Evolutionary conservation across 2,113 vertebrate species (phyloP).

Genomic region (Platichthys flesus): DNA sequence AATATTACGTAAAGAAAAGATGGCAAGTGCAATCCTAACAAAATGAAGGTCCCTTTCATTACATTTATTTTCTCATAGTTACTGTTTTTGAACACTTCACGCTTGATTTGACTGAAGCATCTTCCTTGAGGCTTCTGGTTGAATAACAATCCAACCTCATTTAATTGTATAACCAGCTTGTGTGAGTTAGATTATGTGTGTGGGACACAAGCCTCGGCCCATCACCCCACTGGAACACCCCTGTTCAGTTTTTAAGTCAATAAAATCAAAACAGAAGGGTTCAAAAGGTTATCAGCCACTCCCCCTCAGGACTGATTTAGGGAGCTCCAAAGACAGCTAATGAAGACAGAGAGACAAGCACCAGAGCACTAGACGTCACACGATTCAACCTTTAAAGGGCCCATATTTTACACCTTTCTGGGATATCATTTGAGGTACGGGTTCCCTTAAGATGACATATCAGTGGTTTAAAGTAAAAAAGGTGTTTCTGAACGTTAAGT

Average conservation of each 20-base stretch:
- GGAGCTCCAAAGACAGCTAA: constrained; percentile 34
- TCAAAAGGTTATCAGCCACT: constrained; percentile 65
- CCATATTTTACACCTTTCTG: no score
- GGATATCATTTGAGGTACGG: no score
- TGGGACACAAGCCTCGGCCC: background rate
- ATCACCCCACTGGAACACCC: constrained; percentile 12
- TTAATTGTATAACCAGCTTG: background rate
- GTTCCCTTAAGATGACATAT: no score
- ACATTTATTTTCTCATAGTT: no score
- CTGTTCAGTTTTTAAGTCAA: constrained; percentile 45
- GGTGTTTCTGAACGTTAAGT: no score
- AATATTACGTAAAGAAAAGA: no score
- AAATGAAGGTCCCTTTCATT: no score
- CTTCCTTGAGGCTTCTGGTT: background rate
- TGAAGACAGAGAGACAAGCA: constrained; percentile 52
- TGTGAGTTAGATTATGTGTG: background rate
- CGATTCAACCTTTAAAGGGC: constrained; percentile 4
- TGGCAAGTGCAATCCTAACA: no score
- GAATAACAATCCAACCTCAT: background rate
- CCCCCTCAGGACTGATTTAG: constrained; percentile 36
- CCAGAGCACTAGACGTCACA: background rate
- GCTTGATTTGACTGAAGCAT: background rate
- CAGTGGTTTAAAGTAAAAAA: no score
- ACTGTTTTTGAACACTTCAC: no score
- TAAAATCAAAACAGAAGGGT: constrained; percentile 47